Conservation (phyloP, 2,888 invertebrate genomes). For the Megastigmus dorsalis region DNA sequence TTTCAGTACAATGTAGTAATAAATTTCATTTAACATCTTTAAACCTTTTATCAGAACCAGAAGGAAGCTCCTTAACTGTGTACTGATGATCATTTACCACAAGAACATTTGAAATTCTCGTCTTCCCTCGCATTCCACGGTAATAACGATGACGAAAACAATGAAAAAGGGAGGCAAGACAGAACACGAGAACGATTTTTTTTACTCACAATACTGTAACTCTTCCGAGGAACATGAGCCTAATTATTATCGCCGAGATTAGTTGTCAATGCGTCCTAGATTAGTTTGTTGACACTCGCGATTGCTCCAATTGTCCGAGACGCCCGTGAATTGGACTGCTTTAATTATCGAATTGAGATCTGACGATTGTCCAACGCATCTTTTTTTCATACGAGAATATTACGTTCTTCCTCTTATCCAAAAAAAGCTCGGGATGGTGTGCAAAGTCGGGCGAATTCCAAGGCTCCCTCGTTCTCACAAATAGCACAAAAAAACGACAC, state of each 20-base stretch:
- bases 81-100: too few species aligned
- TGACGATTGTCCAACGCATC: background rate
- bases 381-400: background rate
- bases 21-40: too few species aligned
- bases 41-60: too few species aligned
- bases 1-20: too few species aligned
- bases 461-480: too few species aligned
- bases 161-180: too few species aligned
- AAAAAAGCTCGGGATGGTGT: too few species aligned
- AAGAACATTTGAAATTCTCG: background rate
- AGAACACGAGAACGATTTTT: background rate
- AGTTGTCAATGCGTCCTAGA: constrained; percentile 27
- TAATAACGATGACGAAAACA: too few species aligned
- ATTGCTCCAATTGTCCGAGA: constrained; percentile 7
- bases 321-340: constrained; percentile 7
- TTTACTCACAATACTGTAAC: background rate
- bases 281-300: constrained; percentile 40
- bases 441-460: too few species aligned
- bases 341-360: constrained; percentile 6
- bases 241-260: constrained; percentile 34
- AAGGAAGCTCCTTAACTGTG: too few species aligned
- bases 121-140: background rate
- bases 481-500: too few species aligned
- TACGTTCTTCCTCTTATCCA: background rate
- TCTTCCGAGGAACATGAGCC: background rate